Evolutionary conservation across 2,888 invertebrate species (phyloP), one percentile per base, ranked within the genome.

Genomic region (Lordiphosa fenestrarum): DNA sequence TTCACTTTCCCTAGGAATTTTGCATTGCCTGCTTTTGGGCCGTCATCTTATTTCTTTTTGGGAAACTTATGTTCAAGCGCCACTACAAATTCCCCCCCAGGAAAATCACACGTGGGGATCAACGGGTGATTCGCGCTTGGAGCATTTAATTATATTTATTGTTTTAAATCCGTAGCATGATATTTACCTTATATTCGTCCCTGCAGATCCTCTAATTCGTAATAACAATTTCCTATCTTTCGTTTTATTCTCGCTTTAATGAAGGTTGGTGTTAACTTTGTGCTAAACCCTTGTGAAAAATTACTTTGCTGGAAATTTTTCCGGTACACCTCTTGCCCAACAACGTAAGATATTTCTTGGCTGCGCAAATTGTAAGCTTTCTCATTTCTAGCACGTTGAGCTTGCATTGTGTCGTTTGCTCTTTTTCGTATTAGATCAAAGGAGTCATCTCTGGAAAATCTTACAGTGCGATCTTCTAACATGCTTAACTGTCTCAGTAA

Each of bases 301-400:
- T 36, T 48, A 10, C 42, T 55, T 15, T 41, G 49, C n/a, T 36
- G 35, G 21, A 50, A 50, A 37, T 52, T 57, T 6, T 35, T n/a
- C 6, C 46, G 15, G 13, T 37, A 55, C 4, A 57, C 39, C 13
- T 55, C 49, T 30, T 55, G 51, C 2, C 55, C 48, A 1, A 33
- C 37, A 6, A 30, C 21, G 21, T 35, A 55, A 3, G 41, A 40
- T 19, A 54, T 15, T n/a, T 36, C 19, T 2, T 49, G 12, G 2
- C 35, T 42, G 6, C 52, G 35, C 6, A 57, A 13, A 35, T 57
- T 35, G 10, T 35, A 35, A 25, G 25, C 25, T 25, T 25, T 25
- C 25, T 25, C 25, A 25, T 25, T 25, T 25, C 25, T 4, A 25
- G 25, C 25, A 6, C 25, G 25, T 25, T 25, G 25, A 25, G 25